Percentiles rank a stretch among this genome's conserved stretches.
Evolutionary conservation across 2,888 invertebrate genomes (phyloP).

Genomic region (Phania funesta): DNA sequence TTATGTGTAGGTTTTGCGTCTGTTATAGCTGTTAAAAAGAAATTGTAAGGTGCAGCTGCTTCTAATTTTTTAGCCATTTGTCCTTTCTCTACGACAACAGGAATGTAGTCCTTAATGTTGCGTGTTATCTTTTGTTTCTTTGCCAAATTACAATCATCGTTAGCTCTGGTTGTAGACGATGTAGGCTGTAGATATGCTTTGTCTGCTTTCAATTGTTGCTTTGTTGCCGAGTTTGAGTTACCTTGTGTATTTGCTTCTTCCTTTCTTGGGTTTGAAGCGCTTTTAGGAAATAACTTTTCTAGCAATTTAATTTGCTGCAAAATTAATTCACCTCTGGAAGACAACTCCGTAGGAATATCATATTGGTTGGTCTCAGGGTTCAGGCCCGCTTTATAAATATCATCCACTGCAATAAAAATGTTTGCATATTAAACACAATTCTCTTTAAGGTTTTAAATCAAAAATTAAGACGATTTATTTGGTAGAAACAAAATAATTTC

Average conservation of each 20-base stretch:
- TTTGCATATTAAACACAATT: background rate
- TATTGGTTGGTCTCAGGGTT: slow-evolving; percentile 80
- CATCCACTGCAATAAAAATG: slow-evolving; percentile 83
- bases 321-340: slow-evolving; percentile 82
- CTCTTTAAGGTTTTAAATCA: too few species aligned
- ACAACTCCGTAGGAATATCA: slow-evolving; percentile 82
- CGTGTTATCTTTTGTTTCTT: slow-evolving; percentile 77
- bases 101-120: slow-evolving; percentile 80
- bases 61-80: slow-evolving; percentile 85
- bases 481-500: too few species aligned
- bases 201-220: background rate
- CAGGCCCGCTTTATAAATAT: slow-evolving; percentile 82
- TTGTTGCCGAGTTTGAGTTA: slow-evolving; percentile 18
- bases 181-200: slow-evolving; percentile 49
- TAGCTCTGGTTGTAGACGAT: slow-evolving; percentile 49
- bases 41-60: slow-evolving; percentile 86
- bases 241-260: slow-evolving; percentile 47
- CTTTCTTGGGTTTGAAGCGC: background rate
- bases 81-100: slow-evolving; percentile 83
- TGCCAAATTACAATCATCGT: slow-evolving; percentile 71
- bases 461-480: too few species aligned
- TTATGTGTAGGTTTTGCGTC: slow-evolving; percentile 84
- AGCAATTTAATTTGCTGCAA: slow-evolving; percentile 84
- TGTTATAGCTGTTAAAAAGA: slow-evolving; percentile 88
- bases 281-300: slow-evolving; percentile 76